Evolutionary conservation across 2,888 invertebrate genomes (phyloP), one percentile per base, ranked within the genome.

Genomic region (Xylota segnis): DNA sequence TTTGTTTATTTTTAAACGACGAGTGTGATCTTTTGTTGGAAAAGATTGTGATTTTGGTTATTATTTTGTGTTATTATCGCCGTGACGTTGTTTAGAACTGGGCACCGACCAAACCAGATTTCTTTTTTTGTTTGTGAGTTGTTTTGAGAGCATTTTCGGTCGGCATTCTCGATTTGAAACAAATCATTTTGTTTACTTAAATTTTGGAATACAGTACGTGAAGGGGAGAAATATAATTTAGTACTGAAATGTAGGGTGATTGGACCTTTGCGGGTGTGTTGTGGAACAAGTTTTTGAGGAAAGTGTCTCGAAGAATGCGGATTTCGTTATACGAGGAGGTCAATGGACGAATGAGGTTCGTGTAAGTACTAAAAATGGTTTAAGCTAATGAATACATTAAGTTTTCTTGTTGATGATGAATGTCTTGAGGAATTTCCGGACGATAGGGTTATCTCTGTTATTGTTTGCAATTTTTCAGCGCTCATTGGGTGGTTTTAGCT

Each of bases 1-100:
- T 54, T 23, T 34, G 18, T 59, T 56, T 83, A 52, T 78, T 79
- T 54, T 75, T 43, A 75, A 79, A 54, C 52, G 29, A 12, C 23
- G 10, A 71, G 63, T 75, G 68, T 43, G 47, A 50, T 32, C 34
- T 59, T 43, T 77, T 61, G n/a, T 43, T 18, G 40, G 23, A 52
- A 43, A 37, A 61, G 23, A 54, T 3, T 16, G 23, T 61, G 45
- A 1, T 59, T 34, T 47, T 16, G 27, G 16, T 29, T 47, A 50
- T 63, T 45, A 29, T 75, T 59, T 52, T 27, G 37, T 43, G 56
- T 59, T 63, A 63, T 23, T 66, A 47, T 63, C 54, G 74, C 5
- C 58, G 23, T 71, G 74, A 59, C 18, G 66, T 56, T 61, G 34
- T 72, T 37, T n/a, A 34, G 12, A 34, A 47, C 16, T 16, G 56